Conservation (phyloP, 2,113 vertebrate genomes). For the Cercopithecus mona region DNA sequence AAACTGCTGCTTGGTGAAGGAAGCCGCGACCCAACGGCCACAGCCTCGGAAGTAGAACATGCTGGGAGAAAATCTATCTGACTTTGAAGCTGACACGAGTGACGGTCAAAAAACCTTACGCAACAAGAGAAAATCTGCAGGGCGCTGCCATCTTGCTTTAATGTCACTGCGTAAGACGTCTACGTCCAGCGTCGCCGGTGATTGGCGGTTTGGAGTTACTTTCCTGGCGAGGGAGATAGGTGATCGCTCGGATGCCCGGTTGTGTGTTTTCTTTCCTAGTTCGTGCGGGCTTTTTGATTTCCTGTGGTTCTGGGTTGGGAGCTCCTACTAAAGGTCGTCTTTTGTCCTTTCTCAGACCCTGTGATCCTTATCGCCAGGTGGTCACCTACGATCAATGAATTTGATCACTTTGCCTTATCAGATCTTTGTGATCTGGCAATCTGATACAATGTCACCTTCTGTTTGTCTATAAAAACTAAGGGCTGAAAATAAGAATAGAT, state of each 20-base stretch:
- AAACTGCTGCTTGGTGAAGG: neutral
- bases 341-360: neutral
- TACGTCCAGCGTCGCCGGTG: neutral
- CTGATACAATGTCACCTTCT: neutral
- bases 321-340: neutral
- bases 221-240: accelerated
- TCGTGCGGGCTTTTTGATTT: accelerated
- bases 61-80: too few species aligned
- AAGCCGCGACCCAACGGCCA: neutral
- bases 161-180: neutral
- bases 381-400: neutral
- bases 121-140: accelerated
- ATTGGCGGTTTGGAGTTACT: neutral
- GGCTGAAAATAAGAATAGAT: too few species aligned
- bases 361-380: neutral
- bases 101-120: accelerated
- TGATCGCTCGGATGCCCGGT: accelerated
- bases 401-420: neutral
- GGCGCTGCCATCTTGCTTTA: slow-evolving; percentile 56
- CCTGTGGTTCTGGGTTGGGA: neutral
- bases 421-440: neutral
- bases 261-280: accelerated
- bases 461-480: neutral
- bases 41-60: slow-evolving; percentile 67
- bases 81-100: neutral